Conservation (phyloP, 2,113 vertebrate genomes). For the Eira barbara region DNA sequence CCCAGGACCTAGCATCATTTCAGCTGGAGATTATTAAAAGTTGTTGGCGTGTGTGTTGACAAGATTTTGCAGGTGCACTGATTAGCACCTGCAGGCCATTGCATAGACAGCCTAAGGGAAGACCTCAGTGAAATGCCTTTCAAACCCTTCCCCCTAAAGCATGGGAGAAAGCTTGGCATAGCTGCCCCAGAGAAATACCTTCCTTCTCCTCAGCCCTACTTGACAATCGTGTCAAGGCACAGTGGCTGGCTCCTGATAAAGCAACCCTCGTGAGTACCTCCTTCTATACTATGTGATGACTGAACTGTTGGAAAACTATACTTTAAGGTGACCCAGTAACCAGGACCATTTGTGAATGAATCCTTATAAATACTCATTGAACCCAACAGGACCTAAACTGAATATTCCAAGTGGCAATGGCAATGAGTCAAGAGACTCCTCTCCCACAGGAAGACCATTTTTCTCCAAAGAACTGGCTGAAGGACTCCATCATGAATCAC, state of each 20-base stretch:
- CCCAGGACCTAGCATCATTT: conserved; percentile 9
- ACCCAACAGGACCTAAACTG: neutral
- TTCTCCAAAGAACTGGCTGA: neutral
- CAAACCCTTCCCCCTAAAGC: neutral
- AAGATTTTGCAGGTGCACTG: conserved; percentile 19
- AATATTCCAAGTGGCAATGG: neutral
- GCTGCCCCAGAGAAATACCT: neutral
- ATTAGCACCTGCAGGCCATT: conserved; percentile 11
- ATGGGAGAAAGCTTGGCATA: neutral
- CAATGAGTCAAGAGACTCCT: neutral
- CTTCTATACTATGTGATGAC: neutral
- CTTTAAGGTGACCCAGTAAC: neutral
- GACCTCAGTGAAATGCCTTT: neutral
- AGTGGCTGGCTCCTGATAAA: neutral
- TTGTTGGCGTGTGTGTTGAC: neutral
- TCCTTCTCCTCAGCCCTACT: neutral
- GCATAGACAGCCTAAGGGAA: neutral
- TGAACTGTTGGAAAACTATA: neutral
- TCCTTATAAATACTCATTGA: neutral
- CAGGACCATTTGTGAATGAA: neutral
- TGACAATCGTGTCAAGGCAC: rapidly evolving
- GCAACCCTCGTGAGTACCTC: neutral
- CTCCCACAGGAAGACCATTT: neutral
- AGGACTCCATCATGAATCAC: neutral
- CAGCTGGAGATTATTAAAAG: conserved; percentile 36